A percentile compares a stretch with the other conserved stretches of the same genome.
phyloP scores from a whole-genome alignment of 2,113 vertebrate species.

The Epinephelus cyanopodus region DNA sequence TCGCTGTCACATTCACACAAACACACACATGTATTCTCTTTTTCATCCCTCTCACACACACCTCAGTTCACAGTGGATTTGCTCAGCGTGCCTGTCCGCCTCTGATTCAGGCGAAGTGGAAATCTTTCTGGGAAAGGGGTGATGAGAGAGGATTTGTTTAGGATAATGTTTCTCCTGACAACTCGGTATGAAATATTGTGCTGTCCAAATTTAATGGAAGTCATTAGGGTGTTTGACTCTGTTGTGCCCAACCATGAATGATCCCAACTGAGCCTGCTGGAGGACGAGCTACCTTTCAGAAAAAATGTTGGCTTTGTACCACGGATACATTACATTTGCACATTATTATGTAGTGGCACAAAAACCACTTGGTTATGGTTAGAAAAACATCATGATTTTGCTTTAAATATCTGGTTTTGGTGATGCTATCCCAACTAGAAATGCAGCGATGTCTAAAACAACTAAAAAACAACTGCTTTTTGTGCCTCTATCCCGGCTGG shows the following conservation, averaged over 20 bases:
- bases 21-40: conserved; percentile 5
- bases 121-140: conserved; percentile 70
- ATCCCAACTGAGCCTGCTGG: neutral
- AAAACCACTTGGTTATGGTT: too few relatives aligned
- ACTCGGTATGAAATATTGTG: conserved; percentile 28
- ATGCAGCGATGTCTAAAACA: too few relatives aligned
- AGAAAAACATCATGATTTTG: too few relatives aligned
- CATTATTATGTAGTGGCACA: too few relatives aligned
- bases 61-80: conserved; percentile 57
- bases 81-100: conserved; percentile 21
- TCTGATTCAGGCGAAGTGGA: conserved; percentile 56
- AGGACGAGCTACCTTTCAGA: conserved; percentile 19
- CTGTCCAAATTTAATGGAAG: conserved; percentile 37
- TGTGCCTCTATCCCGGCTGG: too few relatives aligned
- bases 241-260: conserved; percentile 19
- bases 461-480: too few relatives aligned
- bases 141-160: conserved; percentile 64
- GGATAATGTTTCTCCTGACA: conserved; percentile 53
- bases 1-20: conserved; percentile 24
- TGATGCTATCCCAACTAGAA: too few relatives aligned
- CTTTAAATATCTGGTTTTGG: too few relatives aligned
- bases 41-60: conserved; percentile 17
- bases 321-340: too few relatives aligned
- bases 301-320: too few relatives aligned
- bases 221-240: conserved; percentile 44